These are phyloP conservation scores for Meloidogyne floridensis DNA, from an alignment of 1,140 invertebrate genomes.

Conservation along the genomic window DNA sequence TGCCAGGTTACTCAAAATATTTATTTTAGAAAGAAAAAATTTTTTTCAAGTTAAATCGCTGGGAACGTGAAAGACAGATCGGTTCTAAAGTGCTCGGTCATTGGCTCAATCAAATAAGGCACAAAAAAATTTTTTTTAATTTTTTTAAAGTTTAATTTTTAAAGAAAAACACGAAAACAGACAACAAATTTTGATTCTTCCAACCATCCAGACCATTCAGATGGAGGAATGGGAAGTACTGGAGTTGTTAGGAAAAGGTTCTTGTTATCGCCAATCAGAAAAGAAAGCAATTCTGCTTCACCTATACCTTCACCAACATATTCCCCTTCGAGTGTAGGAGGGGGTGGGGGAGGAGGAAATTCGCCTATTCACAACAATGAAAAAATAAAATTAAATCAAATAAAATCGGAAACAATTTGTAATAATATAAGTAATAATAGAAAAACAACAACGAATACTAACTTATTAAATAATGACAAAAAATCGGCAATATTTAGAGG, in stretches of 20 bases:
- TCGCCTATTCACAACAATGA: not conserved
- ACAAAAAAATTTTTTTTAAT: not conserved
- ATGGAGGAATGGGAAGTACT: not conserved
- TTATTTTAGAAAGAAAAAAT: slow-evolving; percentile 28
- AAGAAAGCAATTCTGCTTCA: not conserved
- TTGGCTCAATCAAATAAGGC: slow-evolving; percentile 65
- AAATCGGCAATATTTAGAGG: not conserved
- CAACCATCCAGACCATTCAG: not conserved
- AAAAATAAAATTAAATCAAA: not conserved
- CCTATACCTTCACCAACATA: slow-evolving; percentile 13
- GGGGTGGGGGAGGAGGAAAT: not conserved
- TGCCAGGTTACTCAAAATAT: slow-evolving; percentile 49
- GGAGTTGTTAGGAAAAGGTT: slow-evolving; percentile 40
- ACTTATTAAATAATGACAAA: not conserved
- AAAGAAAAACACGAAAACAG: slow-evolving; percentile 61
- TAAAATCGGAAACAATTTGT: not conserved
- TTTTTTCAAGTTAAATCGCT: slow-evolving; percentile 43
- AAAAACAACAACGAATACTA: not conserved
- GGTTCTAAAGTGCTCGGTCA: slow-evolving; percentile 64
- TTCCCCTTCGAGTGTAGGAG: not conserved
- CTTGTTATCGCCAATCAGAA: slow-evolving; percentile 48
- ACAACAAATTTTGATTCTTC: slow-evolving; percentile 36
- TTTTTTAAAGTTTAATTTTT: slow-evolving; percentile 24
- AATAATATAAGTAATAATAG: not conserved
- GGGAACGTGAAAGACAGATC: slow-evolving; percentile 64